Conservation (phyloP, 2,888 invertebrate genomes). For the Imbricaverruca yamaguchii region DNA sequence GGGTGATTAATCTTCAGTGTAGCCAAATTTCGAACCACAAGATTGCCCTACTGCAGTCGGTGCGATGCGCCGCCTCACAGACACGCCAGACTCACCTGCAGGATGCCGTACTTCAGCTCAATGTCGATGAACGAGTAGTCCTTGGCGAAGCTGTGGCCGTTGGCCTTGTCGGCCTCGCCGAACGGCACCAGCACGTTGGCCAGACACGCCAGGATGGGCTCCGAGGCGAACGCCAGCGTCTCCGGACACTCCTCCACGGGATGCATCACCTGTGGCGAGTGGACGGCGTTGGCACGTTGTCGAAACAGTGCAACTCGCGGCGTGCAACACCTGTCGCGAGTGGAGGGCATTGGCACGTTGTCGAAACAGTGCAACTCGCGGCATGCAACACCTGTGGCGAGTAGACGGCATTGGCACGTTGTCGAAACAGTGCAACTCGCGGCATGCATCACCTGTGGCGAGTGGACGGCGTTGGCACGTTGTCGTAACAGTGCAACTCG, state of each 20-base stretch:
- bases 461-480: no score
- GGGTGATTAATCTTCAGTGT: no score
- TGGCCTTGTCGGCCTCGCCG: conserved; percentile 32
- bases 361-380: no score
- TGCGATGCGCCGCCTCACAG: no score
- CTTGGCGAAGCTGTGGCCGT: conserved; percentile 46
- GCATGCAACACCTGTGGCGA: conserved; percentile 52
- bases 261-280: conserved; percentile 51
- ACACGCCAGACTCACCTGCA: conserved; percentile 30
- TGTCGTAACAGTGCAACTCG: no score
- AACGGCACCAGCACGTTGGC: conserved; percentile 74
- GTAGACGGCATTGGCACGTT: conserved; percentile 76
- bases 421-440: no score
- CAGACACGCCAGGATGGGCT: conserved; percentile 79
- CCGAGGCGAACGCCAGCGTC: conserved; percentile 88
- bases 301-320: no score
- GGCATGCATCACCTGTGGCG: conserved; percentile 52
- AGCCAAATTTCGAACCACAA: no score
- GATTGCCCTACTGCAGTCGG: no score
- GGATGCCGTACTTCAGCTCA: conserved; percentile 59
- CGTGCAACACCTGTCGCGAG: conserved; percentile 52
- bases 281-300: no score
- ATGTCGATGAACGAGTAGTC: conserved; percentile 85
- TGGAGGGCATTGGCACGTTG: conserved; percentile 73
- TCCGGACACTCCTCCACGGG: conserved; percentile 73